Evolutionary conservation across 2,888 invertebrate species (phyloP), one percentile per base, ranked within the genome.

Genomic region (Drosophila heteroneura): DNA sequence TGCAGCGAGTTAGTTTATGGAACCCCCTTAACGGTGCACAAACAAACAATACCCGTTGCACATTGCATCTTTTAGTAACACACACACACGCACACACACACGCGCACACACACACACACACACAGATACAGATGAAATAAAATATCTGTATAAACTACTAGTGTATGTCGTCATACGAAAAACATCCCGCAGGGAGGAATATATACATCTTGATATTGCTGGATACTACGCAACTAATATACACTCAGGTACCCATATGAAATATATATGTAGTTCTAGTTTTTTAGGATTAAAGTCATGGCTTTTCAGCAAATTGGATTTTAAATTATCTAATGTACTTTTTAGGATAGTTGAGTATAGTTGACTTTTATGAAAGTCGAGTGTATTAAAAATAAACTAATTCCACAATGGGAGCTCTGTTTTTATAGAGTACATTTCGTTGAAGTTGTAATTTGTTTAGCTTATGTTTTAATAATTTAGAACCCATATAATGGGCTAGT

Each of bases 1-100:
- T 83, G 90, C 73, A 76, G 61, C 62, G 64, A 84, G 51, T 71
- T 71, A 75, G 85, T 69, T 84, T 83, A 75, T 81, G 79, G 76
- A 75, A 72, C 41, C 44, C 41, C 37, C 57, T 22, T 59, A 33
- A 58, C 58, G 35, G 58, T 30, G 41, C 57, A 41, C 51, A 65
- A 85, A 82, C 85, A 89, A 82, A 90, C 57, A 57, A 57, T 14
- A 61, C 61, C 53, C 68, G 61, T 68, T 74, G 26, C 51, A 63
- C 75, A 71, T 64, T 57, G 59, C 61, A 76, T 49, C 54, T 41
- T 51, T 16, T 59, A 52, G 53, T 19, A 26, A 37, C 26, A 57
- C 56, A 44, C 22, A 54, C 44, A 35, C 22, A 41, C 28, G 26
- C 28, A n/a, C 56, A 51, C n/a, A 58, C 44, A 4, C 22, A 47